phyloP scores from a whole-genome alignment of 2,888 invertebrate genomes.

The Drosophila limbata region DNA sequence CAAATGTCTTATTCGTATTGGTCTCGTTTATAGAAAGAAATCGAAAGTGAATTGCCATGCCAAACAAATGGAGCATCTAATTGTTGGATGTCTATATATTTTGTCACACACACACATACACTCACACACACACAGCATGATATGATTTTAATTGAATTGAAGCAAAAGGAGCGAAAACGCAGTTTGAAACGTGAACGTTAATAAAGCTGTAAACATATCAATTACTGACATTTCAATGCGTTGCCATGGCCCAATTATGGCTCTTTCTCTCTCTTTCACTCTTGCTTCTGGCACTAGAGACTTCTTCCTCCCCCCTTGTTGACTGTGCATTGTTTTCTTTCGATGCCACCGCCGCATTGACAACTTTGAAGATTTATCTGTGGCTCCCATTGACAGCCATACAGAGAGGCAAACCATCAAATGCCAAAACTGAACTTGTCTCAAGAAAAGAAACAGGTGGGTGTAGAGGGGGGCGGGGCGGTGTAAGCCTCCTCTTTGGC shows the following conservation, averaged over 20 bases:
- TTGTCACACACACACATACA: conserved; percentile 11
- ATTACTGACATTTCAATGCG: conserved; percentile 65
- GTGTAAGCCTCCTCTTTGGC: conserved; percentile 25
- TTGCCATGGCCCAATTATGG: conserved; percentile 67
- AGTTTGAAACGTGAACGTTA: conserved; percentile 32
- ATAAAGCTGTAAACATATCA: conserved; percentile 77
- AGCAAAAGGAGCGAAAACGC: conserved; percentile 55
- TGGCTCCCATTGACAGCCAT: conserved; percentile 52
- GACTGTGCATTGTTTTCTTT: conserved; percentile 34
- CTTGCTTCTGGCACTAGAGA: not conserved
- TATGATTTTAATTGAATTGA: conserved; percentile 68
- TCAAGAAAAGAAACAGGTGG: conserved; percentile 3
- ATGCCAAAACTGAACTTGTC: conserved; percentile 25
- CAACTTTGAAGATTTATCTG: conserved; percentile 65
- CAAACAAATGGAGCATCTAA: conserved; percentile 54
- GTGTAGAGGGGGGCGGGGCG: not conserved
- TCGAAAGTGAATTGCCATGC: conserved; percentile 36
- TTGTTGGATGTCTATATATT: conserved; percentile 47
- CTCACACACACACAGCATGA: conserved; percentile 45
- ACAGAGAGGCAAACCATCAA: conserved; percentile 46
- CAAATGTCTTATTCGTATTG: conserved; percentile 13
- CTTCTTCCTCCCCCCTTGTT: not conserved
- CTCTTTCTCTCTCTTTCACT: not conserved
- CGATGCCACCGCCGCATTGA: conserved; percentile 51
- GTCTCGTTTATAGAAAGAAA: conserved; percentile 23